Base-by-base conservation (phyloP, 2,797 vertebrate species). In the Channa striata region DNA sequence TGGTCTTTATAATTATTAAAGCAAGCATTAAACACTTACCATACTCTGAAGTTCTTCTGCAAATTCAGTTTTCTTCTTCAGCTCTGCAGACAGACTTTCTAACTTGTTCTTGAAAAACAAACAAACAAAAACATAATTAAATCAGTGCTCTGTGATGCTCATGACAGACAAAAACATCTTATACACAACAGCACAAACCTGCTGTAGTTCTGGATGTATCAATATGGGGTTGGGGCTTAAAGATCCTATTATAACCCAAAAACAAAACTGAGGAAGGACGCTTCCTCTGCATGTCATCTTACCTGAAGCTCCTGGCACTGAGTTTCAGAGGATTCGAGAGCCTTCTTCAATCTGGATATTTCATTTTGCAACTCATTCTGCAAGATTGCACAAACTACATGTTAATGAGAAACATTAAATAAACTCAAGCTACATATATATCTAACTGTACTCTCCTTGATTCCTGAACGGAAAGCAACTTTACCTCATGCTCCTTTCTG, bases 401-500 rank as follows among this genome's bases (percentile, higher is more conserved):
- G n/a, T n/a, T n/a, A 59, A 36, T 10, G 7, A 12, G 14, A 3
- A 3, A 54, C 11, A 20, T 1, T 37, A n/a, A 65, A 36, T 6
- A 8, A 34, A 58, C 6, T 10, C 5, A 17, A 11, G 20, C 0
- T 2, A 17, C 16, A 3, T 3, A 72, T 7, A 11, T 8, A 36
- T 7, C 11, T 36, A 36, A 36, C 13, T 42, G 14, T 14, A 21
- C 11, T 0, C 13, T 6, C 4, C 37, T n/a, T 11, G 5, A 11
- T 21, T 8, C 14, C 11, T 19, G 30, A 52, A 23, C 3, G 3
- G 11, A 34, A n/a, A 10, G 1, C 7, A 6, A 4, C 4, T 78
- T 90, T 74, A 99, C 98, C 96, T 98, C 95, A 1, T 94, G 91
- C 54, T 96, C 96, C 59, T 93, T 93, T 49, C 86, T 86, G 57